Evolutionary conservation across 1,140 invertebrate genomes (phyloP).

Genomic region (Pachyrhynchus sulphureomaculatus): DNA sequence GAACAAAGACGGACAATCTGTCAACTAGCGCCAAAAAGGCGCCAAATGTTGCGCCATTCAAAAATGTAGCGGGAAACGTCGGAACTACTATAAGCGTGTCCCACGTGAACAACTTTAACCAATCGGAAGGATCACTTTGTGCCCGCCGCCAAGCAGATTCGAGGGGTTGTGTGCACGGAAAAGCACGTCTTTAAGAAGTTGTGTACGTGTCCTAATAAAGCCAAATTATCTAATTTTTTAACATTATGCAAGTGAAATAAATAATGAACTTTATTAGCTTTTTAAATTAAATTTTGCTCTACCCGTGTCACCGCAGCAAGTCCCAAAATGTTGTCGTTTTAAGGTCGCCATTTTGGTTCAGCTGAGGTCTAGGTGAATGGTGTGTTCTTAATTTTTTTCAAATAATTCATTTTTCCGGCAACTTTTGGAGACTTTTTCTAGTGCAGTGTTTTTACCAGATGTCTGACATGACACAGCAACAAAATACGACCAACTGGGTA

Average conservation of each 20-base stretch:
- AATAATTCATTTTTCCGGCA: conserved; percentile 4
- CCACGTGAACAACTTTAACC: conserved; percentile 55
- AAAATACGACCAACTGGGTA: conserved; percentile 63
- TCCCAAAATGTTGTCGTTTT: conserved; percentile 53
- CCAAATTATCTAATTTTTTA: conserved; percentile 21
- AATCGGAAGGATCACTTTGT: conserved; percentile 61
- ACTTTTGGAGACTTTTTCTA: conserved; percentile 16
- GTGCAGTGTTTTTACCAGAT: background rate
- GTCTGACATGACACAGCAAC: conserved; percentile 59
- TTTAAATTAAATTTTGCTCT: conserved; percentile 34
- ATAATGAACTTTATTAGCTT: conserved; percentile 21
- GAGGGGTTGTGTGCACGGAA: conserved; percentile 56
- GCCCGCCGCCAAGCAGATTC: conserved; percentile 61
- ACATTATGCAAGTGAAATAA: conserved; percentile 33
- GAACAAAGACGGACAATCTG: background rate
- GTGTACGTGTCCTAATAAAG: conserved; percentile 39
- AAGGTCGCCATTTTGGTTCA: conserved; percentile 59
- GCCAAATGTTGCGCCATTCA: conserved; percentile 22
- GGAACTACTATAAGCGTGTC: conserved; percentile 38
- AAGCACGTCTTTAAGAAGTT: conserved; percentile 50
- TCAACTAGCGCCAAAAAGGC: conserved; percentile 34
- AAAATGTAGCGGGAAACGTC: conserved; percentile 20
- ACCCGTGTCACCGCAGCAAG: conserved; percentile 19
- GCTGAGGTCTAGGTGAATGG: conserved; percentile 20
- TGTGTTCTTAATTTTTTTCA: conserved; percentile 28